A percentile compares a stretch with the other conserved stretches of the same genome.
These are phyloP conservation scores for Cavia aperea DNA, from an alignment of 2,113 vertebrate genomes.

Conservation along the genomic window DNA sequence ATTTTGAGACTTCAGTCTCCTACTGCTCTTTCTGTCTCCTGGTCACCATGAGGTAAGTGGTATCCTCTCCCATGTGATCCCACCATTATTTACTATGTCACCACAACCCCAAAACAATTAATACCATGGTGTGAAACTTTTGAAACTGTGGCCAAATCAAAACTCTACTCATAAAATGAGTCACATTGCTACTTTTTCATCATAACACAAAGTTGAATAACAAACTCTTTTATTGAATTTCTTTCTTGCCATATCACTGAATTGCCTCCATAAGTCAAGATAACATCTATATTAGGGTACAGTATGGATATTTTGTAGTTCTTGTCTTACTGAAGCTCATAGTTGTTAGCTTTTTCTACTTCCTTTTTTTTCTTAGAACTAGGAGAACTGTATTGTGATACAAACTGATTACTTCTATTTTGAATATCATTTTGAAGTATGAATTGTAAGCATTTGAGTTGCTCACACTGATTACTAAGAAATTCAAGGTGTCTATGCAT, in stretches of 20 bases:
- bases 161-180: neutral
- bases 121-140: neutral
- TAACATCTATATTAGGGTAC: neutral
- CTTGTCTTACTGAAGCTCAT: neutral
- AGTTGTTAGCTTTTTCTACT: neutral
- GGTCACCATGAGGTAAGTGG: neutral
- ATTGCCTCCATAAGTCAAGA: neutral
- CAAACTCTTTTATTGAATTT: neutral
- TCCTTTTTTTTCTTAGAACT: neutral
- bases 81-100: neutral
- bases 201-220: neutral
- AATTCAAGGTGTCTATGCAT: neutral
- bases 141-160: neutral
- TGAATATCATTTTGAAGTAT: slow-evolving; percentile 26
- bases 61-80: neutral
- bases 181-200: neutral
- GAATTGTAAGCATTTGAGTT: neutral
- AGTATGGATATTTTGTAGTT: neutral
- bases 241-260: neutral
- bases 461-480: slow-evolving; percentile 21
- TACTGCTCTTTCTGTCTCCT: neutral
- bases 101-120: neutral
- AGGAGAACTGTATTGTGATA: neutral
- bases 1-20: neutral
- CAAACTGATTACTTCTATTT: neutral